A percentile compares a stretch with the other conserved stretches of the same genome.
Evolutionary conservation across 2,797 vertebrate genomes (phyloP).

Genomic region (Liparis tanakae): DNA sequence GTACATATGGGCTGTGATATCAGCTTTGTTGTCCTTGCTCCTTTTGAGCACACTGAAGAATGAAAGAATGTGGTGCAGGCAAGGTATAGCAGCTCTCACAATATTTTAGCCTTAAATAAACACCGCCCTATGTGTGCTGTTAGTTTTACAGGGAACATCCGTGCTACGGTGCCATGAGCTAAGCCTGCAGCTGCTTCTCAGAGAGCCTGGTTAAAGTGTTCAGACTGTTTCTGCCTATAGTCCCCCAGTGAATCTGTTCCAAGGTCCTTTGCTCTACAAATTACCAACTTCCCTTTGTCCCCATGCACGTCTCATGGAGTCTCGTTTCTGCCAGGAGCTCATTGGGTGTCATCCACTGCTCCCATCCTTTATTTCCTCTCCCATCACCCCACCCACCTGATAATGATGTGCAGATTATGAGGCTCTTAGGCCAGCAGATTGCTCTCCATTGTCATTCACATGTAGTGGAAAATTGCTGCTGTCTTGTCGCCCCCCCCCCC

Average conservation of each 20-base stretch:
- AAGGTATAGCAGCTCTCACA: constrained; percentile 62
- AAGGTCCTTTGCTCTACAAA: constrained; percentile 37
- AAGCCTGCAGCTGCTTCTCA: constrained; percentile 44
- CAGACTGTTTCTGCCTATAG: constrained; percentile 29
- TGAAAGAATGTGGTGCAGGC: constrained; percentile 53
- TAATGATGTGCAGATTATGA: constrained; percentile 85
- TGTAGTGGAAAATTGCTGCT: constrained; percentile 82
- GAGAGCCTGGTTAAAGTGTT: constrained; percentile 38
- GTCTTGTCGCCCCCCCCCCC: constrained; percentile 74
- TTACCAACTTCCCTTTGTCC: constrained; percentile 23
- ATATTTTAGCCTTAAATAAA: constrained; percentile 25
- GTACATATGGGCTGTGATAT: constrained; percentile 45
- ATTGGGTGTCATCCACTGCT: constrained; percentile 64
- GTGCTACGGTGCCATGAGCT: constrained; percentile 19
- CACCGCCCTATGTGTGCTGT: constrained; percentile 35
- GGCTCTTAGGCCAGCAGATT: constrained; percentile 80
- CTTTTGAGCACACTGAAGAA: constrained; percentile 68
- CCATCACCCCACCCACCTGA: constrained; percentile 54
- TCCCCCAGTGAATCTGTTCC: constrained; percentile 40
- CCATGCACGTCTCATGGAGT: constrained; percentile 25
- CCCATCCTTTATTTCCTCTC: constrained; percentile 57
- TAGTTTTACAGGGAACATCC: constrained; percentile 53
- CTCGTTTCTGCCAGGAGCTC: constrained; percentile 59
- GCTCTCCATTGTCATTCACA: constrained; percentile 80
- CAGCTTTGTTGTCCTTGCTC: constrained; percentile 64